Base-by-base conservation (phyloP, 2,888 invertebrate species). In the Penaeus monodon region DNA sequence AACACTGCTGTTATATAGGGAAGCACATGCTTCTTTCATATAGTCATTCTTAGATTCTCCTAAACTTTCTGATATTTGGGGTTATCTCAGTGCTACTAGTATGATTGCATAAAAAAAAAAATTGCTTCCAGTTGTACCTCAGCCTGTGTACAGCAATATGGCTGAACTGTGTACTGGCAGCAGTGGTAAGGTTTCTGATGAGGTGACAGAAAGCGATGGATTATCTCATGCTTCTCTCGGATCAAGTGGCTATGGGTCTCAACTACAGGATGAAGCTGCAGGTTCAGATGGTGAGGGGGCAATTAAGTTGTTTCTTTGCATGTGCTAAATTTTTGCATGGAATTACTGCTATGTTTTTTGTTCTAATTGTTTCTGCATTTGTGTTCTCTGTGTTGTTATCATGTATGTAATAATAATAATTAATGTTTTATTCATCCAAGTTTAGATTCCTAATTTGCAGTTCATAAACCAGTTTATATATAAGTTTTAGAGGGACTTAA, bases 91-190 rank as follows among this genome's bases (percentile, higher is more conserved):
- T 44, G 57, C 57, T 57, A 57, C 17, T 17, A 57, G 57, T 20
- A 17, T 20, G 17, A 3, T 57, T 57, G 17, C 49, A 12, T 49
- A 17, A 57, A 57, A 12, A 57, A 2, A 57, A 57, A 17, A 14
- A 57, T 57, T 57, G 57, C 57, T 90, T 89, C 24, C 90, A 92
- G 92, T 92, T 90, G 91, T 92, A 84, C 94, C 94, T 74, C 95
- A 96, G 93, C 97, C 97, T 44, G 94, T 97, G 91, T 97, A 97
- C 93, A 97, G 97, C 91, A 97, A 97, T 92, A 97, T 97, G 97
- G 96, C 96, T 90, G 97, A 97, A 92, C 93, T 97, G 92, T 86
- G 87, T 68, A 38, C 85, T 44, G 79, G 74, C 68, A 77, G 44
- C 57, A 49, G 57, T 77, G 70, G 38, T 33, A 70, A 8, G 27